Evolutionary conservation across 2,797 vertebrate genomes (phyloP).

Genomic region (Coluber constrictor): DNA sequence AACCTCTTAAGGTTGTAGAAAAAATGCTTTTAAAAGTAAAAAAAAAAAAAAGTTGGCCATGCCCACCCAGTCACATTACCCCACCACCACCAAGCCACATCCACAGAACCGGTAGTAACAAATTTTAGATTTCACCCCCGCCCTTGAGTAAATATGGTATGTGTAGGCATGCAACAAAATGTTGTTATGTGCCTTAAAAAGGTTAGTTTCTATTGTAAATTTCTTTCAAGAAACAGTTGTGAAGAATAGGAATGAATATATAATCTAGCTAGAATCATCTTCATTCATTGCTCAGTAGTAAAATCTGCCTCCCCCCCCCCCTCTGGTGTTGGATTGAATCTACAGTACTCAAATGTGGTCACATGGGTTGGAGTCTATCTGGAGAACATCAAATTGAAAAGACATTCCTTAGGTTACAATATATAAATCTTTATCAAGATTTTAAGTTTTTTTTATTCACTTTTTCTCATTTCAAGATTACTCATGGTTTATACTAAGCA

Average conservation of each 20-base stretch:
- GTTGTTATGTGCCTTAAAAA: not conserved
- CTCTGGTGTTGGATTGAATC: not conserved
- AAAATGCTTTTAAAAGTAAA: not conserved
- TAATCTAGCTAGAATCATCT: not conserved
- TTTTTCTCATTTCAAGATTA: not conserved
- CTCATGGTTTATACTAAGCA: not conserved
- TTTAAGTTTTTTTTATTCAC: not conserved
- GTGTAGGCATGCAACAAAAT: not conserved
- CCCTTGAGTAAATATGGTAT: not conserved
- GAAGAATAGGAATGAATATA: not conserved
- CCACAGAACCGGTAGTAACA: too few species aligned
- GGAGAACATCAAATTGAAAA: not conserved
- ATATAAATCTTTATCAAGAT: not conserved
- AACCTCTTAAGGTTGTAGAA: too few species aligned
- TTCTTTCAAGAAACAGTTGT: not conserved
- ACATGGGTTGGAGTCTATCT: not conserved
- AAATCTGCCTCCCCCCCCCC: not conserved
- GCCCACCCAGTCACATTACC: too few species aligned
- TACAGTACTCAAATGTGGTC: not conserved
- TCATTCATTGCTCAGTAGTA: not conserved
- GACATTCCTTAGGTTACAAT: not conserved
- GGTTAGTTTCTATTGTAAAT: not conserved
- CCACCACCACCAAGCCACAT: too few species aligned
- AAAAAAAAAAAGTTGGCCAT: too few species aligned
- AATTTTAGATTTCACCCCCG: too few species aligned